Conservation (phyloP, 2,113 vertebrate species). For the Seriola quinqueradiata region DNA sequence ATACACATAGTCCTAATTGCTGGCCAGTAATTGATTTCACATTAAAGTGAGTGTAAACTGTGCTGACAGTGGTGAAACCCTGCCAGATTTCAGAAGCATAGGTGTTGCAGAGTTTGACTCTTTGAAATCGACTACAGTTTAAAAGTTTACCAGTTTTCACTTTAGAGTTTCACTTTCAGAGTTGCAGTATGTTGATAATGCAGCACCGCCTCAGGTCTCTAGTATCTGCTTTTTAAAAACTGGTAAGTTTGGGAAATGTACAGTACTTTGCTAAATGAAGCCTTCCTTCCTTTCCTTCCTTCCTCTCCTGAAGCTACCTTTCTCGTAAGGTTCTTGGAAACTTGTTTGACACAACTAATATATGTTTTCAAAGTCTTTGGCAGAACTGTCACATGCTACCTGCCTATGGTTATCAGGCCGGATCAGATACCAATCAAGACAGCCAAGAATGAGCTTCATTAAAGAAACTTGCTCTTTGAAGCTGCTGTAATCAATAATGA, state of each 20-base stretch:
- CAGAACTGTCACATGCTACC: too few relatives aligned
- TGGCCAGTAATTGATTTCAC: slow-evolving; percentile 56
- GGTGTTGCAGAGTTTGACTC: neutral
- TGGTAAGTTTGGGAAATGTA: neutral
- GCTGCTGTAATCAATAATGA: neutral
- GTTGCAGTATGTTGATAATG: neutral
- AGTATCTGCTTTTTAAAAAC: neutral
- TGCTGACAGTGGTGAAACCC: slow-evolving; percentile 46
- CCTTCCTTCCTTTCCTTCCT: neutral
- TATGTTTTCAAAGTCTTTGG: neutral
- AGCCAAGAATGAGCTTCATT: too few relatives aligned
- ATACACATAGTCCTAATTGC: neutral
- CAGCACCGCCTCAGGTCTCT: neutral
- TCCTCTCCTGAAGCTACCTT: too few relatives aligned
- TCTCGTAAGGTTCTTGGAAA: neutral
- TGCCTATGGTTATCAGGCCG: too few relatives aligned
- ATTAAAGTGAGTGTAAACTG: slow-evolving; percentile 50
- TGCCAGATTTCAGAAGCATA: neutral
- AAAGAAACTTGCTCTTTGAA: neutral
- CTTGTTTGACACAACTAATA: neutral
- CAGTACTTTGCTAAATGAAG: neutral
- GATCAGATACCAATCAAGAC: too few relatives aligned
- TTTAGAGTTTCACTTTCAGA: neutral
- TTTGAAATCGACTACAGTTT: neutral
- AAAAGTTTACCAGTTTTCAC: neutral